Conservation (phyloP, 2,888 invertebrate species). For the Glaucopsyche alexis region DNA sequence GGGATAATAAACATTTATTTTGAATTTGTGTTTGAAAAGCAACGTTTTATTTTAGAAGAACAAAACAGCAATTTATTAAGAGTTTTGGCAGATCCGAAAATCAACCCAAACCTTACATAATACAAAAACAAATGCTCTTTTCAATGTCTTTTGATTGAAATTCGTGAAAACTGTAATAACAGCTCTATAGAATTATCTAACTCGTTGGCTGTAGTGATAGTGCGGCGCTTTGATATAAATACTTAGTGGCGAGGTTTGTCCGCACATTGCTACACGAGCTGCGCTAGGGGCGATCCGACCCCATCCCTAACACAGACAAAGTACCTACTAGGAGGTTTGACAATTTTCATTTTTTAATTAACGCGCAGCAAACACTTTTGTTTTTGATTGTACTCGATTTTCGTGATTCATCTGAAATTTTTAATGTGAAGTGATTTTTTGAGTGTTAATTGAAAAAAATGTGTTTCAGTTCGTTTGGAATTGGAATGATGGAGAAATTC, state of each 20-base stretch:
- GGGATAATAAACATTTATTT: too few relatives aligned
- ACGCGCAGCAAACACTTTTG: slow-evolving; percentile 1
- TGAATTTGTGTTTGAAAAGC: too few relatives aligned
- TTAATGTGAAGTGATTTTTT: slow-evolving; percentile 37
- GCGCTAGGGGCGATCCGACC: slow-evolving; percentile 59
- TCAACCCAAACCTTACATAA: slow-evolving; percentile 18
- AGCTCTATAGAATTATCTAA: slow-evolving; percentile 54
- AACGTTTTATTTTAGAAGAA: not conserved
- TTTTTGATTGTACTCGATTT: not conserved
- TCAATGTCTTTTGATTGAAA: slow-evolving; percentile 29
- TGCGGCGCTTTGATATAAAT: slow-evolving; percentile 64
- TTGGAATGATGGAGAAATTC: slow-evolving; percentile 63
- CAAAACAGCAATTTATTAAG: not conserved
- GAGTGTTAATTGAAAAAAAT: slow-evolving; percentile 47
- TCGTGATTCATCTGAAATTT: not conserved
- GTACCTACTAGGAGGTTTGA: slow-evolving; percentile 69
- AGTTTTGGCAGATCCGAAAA: not conserved
- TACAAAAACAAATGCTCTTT: slow-evolving; percentile 27
- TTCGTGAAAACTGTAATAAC: slow-evolving; percentile 39
- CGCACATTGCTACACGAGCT: slow-evolving; percentile 67
- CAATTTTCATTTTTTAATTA: slow-evolving; percentile 8
- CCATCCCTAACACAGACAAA: slow-evolving; percentile 62
- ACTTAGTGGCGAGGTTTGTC: slow-evolving; percentile 51
- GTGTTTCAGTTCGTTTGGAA: slow-evolving; percentile 42
- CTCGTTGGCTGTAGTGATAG: slow-evolving; percentile 39